Evolutionary conservation across 2,113 vertebrate species (phyloP).

Genomic region (Ciconia maguari): DNA sequence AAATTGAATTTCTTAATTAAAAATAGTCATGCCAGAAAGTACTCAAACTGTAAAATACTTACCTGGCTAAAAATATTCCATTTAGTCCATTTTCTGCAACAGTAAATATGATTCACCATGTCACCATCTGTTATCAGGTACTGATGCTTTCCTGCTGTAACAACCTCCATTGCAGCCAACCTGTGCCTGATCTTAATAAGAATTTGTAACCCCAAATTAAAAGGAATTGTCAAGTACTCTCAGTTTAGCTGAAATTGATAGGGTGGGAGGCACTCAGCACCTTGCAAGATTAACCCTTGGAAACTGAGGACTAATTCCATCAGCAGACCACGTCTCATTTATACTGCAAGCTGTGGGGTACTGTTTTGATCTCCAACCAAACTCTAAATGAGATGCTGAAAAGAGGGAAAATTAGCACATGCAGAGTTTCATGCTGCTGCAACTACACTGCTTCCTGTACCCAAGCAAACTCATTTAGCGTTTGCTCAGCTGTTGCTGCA

Average conservation of each 20-base stretch:
- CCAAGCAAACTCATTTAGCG: background rate
- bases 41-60: conserved; percentile 14
- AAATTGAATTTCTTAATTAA: background rate
- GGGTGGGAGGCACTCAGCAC: background rate
- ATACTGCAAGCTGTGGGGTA: background rate
- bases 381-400: background rate
- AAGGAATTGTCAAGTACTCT: background rate
- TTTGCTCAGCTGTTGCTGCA: background rate
- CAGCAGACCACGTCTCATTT: background rate
- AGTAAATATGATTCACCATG: background rate
- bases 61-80: conserved; percentile 7
- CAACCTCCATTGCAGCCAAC: background rate
- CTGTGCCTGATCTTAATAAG: background rate
- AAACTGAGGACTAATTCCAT: background rate
- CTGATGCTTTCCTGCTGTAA: background rate
- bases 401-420: background rate
- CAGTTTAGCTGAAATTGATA: background rate
- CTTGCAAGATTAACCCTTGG: background rate
- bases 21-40: background rate
- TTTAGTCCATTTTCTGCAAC: background rate
- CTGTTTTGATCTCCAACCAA: background rate
- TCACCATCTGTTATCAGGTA: background rate
- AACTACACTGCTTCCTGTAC: background rate
- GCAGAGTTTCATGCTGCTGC: background rate
- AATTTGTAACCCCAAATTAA: background rate